These are phyloP conservation scores for Euplagia quadripunctaria DNA, from an alignment of 2,888 invertebrate species.

Conservation along the genomic window DNA sequence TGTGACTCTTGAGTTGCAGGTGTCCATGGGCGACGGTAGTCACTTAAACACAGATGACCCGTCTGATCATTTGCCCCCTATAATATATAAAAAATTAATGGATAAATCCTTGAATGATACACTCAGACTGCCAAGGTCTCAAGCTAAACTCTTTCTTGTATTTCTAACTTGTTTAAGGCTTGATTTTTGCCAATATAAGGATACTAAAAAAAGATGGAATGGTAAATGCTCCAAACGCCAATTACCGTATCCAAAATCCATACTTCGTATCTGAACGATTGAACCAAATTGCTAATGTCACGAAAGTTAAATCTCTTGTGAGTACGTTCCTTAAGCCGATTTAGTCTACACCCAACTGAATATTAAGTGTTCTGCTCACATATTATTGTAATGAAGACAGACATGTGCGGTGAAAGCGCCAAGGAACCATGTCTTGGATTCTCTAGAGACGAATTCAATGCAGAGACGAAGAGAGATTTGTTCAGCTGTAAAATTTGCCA, in stretches of 20 bases:
- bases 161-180: too few species aligned
- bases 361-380: conserved; percentile 9
- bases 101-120: too few species aligned
- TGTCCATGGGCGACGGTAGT: too few species aligned
- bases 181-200: too few species aligned
- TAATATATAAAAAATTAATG: too few species aligned
- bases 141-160: too few species aligned
- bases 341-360: conserved; percentile 10
- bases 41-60: too few species aligned
- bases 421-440: neutral
- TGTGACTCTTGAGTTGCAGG: too few species aligned
- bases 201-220: neutral
- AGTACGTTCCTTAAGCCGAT: conserved; percentile 23
- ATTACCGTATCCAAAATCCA: conserved; percentile 9
- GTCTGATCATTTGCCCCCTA: too few species aligned
- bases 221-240: neutral
- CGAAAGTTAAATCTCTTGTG: conserved; percentile 23
- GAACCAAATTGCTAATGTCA: conserved; percentile 30
- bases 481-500: too few species aligned
- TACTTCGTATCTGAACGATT: conserved; percentile 13
- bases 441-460: neutral
- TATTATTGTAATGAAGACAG: conserved; percentile 12
- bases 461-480: neutral
- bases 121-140: too few species aligned
- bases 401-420: neutral